Conservation (phyloP, 2,888 invertebrate species). For the Agrotis puta region DNA sequence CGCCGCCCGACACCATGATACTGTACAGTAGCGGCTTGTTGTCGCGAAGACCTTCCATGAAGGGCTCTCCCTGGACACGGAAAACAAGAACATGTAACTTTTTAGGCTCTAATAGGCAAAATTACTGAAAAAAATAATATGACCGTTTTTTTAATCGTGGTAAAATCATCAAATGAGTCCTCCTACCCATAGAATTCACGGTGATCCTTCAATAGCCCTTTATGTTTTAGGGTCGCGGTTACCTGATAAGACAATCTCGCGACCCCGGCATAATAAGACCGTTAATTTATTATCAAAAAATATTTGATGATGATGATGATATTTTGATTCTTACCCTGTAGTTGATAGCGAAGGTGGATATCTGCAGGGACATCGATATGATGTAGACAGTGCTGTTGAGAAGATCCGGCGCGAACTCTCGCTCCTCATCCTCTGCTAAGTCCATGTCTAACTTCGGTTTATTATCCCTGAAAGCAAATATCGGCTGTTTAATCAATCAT, state of each 20-base stretch:
- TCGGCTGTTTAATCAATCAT: background rate
- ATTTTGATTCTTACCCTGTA: constrained; percentile 94
- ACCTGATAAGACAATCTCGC: no score
- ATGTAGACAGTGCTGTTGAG: constrained; percentile 99
- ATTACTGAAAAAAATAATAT: no score
- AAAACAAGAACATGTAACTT: background rate
- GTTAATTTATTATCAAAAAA: no score
- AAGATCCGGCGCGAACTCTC: constrained; percentile 97
- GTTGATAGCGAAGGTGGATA: constrained; percentile 99
- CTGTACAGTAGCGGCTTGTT: constrained; percentile 98
- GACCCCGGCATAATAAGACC: no score
- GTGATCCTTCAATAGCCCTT: no score
- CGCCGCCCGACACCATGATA: constrained; percentile 95
- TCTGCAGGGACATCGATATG: constrained; percentile 98
- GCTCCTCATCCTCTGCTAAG: constrained; percentile 93
- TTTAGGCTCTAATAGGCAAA: no score
- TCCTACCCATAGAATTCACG: no score
- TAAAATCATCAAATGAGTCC: no score
- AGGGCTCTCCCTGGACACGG: constrained; percentile 96
- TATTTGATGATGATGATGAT: no score
- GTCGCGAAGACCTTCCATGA: constrained; percentile 98
- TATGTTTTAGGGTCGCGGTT: no score
- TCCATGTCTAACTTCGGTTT: constrained; percentile 92
- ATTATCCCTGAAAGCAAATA: constrained; percentile 84
- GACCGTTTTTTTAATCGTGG: no score